Evolutionary conservation across 2,797 vertebrate genomes (phyloP), one percentile per base, ranked within the genome.

Genomic region (Tokudaia tokunoshimensis): DNA sequence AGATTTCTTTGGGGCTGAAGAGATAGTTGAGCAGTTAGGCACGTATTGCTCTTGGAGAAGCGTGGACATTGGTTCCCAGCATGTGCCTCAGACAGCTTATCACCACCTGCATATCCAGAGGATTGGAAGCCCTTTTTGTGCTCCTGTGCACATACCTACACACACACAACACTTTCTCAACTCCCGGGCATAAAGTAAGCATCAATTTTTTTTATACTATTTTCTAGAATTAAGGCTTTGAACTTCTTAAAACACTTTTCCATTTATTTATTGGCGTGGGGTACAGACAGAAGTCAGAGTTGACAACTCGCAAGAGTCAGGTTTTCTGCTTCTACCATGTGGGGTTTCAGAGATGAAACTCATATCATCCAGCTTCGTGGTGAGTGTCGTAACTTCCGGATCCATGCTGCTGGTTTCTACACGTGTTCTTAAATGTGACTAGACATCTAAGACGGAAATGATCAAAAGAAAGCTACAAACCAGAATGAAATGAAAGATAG

Each of bases 131-230:
- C 34, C 12, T 22, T 8, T 37, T 59, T 82, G 37, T 41, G n/a
- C n/a, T 59, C 55, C 14, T 59, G 55, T 59, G 52, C 34, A 24
- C 34, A 81, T 7, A 57, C 1, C 4, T 34, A 57, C 24, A 13
- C 20, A n/a, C 11, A 81, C 50, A 55, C 3, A 80, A 57, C 52
- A 57, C 78, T 29, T 41, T 76, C 37, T 75, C 41, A 44, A 76
- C 22, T 75, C 74, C 78, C 24, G 52, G 20, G 74, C 52, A 57
- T 34, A 57, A 57, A 80, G n/a, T 31, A n/a, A 81, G 50, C 15
- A 61, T 41, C 81, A 61, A 41, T 37, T 61, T 95, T 92, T 92
- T 92, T 80, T 47, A 89, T 67, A 95, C 78, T 6, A 92, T 74
- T 12, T 78, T 85, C 26, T 63, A 84, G 59, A 84, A 65, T 61